phyloP scores from a whole-genome alignment of 2,113 vertebrate genomes.

The Rutilus rutilus region DNA sequence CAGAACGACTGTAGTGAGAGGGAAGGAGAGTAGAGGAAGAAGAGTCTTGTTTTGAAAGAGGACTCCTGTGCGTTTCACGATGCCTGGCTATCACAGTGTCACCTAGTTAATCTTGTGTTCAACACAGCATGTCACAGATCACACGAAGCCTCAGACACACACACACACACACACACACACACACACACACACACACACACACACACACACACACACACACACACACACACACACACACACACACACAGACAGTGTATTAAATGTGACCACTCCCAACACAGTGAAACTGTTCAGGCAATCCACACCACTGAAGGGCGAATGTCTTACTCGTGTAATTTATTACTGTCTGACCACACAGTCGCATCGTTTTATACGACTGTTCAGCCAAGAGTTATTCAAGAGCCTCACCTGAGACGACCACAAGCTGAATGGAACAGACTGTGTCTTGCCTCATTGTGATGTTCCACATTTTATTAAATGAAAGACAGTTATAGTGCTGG shows the following conservation, averaged over 20 bases:
- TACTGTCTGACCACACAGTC: constrained; percentile 31
- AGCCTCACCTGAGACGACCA: not conserved
- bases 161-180: constrained; percentile 29
- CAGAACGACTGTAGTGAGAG: constrained; percentile 4
- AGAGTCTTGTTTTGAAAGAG: constrained; percentile 52
- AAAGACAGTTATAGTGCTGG: not conserved
- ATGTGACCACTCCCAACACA: constrained; percentile 46
- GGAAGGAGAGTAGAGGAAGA: constrained; percentile 27
- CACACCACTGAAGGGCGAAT: constrained; percentile 33
- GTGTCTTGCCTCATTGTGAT: not conserved
- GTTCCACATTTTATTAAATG: not conserved
- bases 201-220: too few relatives aligned
- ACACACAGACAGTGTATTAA: constrained; percentile 10
- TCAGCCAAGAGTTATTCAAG: not conserved
- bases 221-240: too few relatives aligned
- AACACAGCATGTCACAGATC: constrained; percentile 49
- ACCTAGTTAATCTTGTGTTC: constrained; percentile 56
- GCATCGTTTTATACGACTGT: not conserved
- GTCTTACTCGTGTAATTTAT: constrained; percentile 31
- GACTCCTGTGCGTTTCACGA: constrained; percentile 42
- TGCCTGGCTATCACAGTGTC: constrained; percentile 48
- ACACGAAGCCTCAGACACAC: constrained; percentile 29
- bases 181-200: not conserved
- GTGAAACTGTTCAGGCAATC: constrained; percentile 49
- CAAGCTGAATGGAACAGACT: not conserved